Evolutionary conservation across 2,113 vertebrate genomes (phyloP).

Genomic region (Gambusia holbrooki): DNA sequence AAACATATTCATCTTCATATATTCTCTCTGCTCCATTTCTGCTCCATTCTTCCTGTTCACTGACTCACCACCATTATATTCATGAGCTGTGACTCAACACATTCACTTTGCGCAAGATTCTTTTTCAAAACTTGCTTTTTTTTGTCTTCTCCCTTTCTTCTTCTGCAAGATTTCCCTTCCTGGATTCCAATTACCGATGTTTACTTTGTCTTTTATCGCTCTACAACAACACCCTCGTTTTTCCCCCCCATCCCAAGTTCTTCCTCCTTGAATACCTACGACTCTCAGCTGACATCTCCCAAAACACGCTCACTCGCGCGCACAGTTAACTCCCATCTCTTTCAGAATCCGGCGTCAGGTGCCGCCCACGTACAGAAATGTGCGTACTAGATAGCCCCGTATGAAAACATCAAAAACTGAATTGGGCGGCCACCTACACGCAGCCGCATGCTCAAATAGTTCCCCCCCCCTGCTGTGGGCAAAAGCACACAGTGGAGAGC

Average conservation of each 20-base stretch:
- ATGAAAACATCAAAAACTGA: constrained; percentile 4
- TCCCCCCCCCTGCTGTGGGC: constrained; percentile 48
- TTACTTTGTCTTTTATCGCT: background rate
- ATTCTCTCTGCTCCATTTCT: constrained; percentile 8
- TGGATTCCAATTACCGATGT: background rate
- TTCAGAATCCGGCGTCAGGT: constrained; percentile 38
- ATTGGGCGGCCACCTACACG: constrained; percentile 41
- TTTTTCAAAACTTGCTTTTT: background rate
- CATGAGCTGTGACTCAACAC: constrained; percentile 9
- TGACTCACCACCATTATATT: background rate
- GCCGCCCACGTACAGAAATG: constrained; percentile 37
- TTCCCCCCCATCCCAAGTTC: background rate
- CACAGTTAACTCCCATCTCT: constrained; percentile 19
- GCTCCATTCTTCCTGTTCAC: background rate
- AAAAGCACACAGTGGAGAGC: constrained; percentile 31
- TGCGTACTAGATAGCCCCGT: constrained; percentile 10
- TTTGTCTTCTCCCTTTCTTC: background rate
- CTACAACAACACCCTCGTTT: too few species aligned
- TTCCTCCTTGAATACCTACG: background rate
- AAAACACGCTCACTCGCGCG: background rate
- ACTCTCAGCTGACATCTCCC: constrained; percentile 8
- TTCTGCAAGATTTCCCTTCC: background rate
- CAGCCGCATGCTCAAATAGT: constrained; percentile 46
- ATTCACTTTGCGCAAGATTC: background rate
- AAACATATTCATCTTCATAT: background rate